phyloP scores from a whole-genome alignment of 37 sponge, comb jelly and placozoan species.

The Diacarnus erythraeanus region DNA sequence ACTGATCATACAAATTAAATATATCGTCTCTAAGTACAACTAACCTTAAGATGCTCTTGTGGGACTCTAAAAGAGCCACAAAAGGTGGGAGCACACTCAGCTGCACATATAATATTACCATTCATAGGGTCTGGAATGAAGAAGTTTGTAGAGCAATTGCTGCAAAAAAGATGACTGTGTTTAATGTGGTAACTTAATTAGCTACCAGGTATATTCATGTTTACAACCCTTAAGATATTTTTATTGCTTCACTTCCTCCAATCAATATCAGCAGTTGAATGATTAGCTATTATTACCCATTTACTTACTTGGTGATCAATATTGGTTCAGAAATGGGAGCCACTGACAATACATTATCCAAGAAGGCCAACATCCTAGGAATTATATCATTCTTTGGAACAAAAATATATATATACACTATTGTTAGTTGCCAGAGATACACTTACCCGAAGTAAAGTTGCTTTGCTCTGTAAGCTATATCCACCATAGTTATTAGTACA shows the following conservation, averaged over 20 bases:
- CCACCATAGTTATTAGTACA: neutral
- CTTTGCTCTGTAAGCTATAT: neutral
- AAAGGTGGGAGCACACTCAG: slow-evolving; percentile 12
- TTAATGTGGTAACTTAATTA: too few relatives aligned
- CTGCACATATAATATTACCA: neutral
- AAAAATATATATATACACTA: neutral
- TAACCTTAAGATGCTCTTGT: slow-evolving; percentile 40
- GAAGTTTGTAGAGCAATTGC: neutral
- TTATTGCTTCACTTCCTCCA: too few relatives aligned
- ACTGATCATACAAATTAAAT: too few relatives aligned
- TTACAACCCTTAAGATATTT: too few relatives aligned
- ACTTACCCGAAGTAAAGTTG: neutral
- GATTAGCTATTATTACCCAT: too few relatives aligned
- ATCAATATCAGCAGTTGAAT: too few relatives aligned
- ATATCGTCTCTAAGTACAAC: too few relatives aligned
- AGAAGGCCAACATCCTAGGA: neutral
- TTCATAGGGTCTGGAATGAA: neutral
- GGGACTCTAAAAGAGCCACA: slow-evolving; percentile 47
- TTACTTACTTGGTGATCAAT: slow-evolving; percentile 15
- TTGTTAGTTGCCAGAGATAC: neutral
- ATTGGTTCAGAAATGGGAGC: neutral
- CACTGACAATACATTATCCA: slow-evolving; percentile 2
- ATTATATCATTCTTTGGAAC: slow-evolving; percentile 6
- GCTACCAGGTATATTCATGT: too few relatives aligned
- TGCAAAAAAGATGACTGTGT: neutral